These are phyloP conservation scores for Sebastes steindachneri DNA, from an alignment of 2,797 vertebrate genomes.

Conservation along the genomic window DNA sequence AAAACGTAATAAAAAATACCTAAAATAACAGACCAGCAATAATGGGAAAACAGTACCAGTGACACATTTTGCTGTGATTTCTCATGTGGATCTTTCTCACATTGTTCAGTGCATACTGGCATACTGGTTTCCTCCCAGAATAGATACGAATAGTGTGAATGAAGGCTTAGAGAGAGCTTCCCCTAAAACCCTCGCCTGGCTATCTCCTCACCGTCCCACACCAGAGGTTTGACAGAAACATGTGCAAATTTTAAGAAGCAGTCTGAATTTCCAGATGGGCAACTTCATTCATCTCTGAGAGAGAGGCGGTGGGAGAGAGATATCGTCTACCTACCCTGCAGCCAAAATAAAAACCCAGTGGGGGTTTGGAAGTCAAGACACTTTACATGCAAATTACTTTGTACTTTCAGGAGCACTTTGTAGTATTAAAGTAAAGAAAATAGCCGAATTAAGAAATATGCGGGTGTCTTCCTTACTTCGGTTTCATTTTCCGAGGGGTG, in stretches of 20 bases:
- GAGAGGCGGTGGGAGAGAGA: conserved; percentile 17
- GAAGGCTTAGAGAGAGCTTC: conserved; percentile 19
- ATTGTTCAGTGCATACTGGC: conserved; percentile 7
- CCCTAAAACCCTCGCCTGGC: conserved; percentile 1
- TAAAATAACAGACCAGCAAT: background rate
- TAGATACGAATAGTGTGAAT: conserved; percentile 6
- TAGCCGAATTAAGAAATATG: conserved; percentile 17
- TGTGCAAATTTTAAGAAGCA: conserved; percentile 40
- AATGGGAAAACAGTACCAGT: background rate
- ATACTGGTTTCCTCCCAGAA: conserved; percentile 21
- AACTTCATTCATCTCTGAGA: conserved; percentile 50
- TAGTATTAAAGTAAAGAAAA: conserved; percentile 36
- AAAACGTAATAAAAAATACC: background rate
- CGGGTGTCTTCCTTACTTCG: conserved; percentile 21
- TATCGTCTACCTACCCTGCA: conserved; percentile 33
- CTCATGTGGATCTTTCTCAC: conserved; percentile 9
- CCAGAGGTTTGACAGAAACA: conserved; percentile 53
- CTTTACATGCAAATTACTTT: conserved; percentile 57
- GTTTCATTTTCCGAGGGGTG: conserved; percentile 82
- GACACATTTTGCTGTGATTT: background rate
- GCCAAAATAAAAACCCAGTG: conserved; percentile 50
- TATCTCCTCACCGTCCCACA: conserved; percentile 21
- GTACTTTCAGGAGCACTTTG: conserved; percentile 32
- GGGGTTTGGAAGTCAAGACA: conserved; percentile 38
- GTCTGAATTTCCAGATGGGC: conserved; percentile 54